Evolutionary conservation across 1,140 invertebrate genomes (phyloP).

Genomic region (Drosophila virilis): DNA sequence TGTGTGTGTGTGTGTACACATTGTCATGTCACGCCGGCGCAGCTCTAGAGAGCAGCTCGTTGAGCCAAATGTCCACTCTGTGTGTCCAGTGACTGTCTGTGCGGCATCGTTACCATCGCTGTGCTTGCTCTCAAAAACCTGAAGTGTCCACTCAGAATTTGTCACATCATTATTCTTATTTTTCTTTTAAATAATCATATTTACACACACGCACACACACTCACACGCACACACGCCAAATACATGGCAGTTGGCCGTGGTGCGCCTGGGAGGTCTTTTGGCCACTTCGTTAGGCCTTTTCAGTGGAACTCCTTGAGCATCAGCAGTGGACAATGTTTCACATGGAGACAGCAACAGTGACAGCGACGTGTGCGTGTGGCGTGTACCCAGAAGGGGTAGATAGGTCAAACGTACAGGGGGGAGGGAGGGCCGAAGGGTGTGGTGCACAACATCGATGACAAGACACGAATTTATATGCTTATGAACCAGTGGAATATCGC

Average conservation of each 20-base stretch:
- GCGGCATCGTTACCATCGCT: slow-evolving; percentile 20
- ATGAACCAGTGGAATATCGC: not conserved
- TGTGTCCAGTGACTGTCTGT: slow-evolving; percentile 33
- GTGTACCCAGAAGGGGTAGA: slow-evolving; percentile 7
- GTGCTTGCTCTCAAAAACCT: slow-evolving; percentile 48
- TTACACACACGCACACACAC: slow-evolving; percentile 51
- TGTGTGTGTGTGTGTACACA: slow-evolving; percentile 26
- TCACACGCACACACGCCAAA: slow-evolving; percentile 1
- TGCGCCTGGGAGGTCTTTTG: slow-evolving; percentile 46
- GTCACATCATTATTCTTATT: slow-evolving; percentile 82
- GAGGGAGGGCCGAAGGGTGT: not conserved
- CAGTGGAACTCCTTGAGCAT: slow-evolving; percentile 68
- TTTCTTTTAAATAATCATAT: slow-evolving; percentile 79
- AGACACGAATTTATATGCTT: slow-evolving; percentile 1
- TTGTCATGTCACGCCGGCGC: slow-evolving; percentile 66
- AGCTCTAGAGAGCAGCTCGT: slow-evolving; percentile 33
- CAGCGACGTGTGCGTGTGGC: slow-evolving; percentile 28
- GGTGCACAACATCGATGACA: not conserved
- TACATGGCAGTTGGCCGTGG: not conserved
- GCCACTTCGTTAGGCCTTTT: slow-evolving; percentile 74
- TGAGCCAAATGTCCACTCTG: slow-evolving; percentile 41
- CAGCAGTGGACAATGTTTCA: slow-evolving; percentile 66
- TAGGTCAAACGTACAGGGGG: not conserved
- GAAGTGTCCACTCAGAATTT: slow-evolving; percentile 79
- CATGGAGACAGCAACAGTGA: slow-evolving; percentile 51